Percentiles rank a stretch among this genome's conserved stretches.
Conservation (phyloP, 2,888 invertebrate genomes). For the Rosalia funebris region DNA sequence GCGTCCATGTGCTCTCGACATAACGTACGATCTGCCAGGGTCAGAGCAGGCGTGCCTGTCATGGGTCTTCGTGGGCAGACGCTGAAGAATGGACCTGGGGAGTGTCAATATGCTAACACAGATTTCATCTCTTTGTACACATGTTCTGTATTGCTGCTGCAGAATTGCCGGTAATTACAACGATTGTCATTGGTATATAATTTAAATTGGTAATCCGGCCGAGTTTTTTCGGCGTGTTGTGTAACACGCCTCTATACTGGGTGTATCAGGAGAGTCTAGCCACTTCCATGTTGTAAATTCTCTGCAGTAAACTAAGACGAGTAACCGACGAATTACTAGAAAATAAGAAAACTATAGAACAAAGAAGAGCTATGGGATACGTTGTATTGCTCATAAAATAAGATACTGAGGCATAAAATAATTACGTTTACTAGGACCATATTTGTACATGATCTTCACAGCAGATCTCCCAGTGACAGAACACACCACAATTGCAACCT, state of each 20-base stretch:
- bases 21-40: constrained; percentile 58
- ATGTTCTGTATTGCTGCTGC: constrained; percentile 25
- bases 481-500: no score
- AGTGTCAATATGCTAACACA: constrained; percentile 51
- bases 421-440: no score
- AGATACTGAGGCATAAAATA: no score
- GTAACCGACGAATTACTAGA: no score
- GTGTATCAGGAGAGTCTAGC: not conserved
- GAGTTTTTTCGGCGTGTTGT: constrained; percentile 1
- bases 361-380: no score
- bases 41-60: constrained; percentile 58
- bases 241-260: not conserved
- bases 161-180: constrained; percentile 29
- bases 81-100: constrained; percentile 52
- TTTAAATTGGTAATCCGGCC: constrained; percentile 12
- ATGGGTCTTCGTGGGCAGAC: constrained; percentile 56
- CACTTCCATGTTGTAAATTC: no score
- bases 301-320: no score
- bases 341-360: no score
- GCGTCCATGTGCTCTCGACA: constrained; percentile 43
- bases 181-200: constrained; percentile 27
- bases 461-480: no score
- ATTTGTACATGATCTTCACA: no score
- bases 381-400: no score
- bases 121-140: constrained; percentile 28